Evolutionary conservation across 2,888 invertebrate species (phyloP).

Genomic region (Phrixothrix hirtus): DNA sequence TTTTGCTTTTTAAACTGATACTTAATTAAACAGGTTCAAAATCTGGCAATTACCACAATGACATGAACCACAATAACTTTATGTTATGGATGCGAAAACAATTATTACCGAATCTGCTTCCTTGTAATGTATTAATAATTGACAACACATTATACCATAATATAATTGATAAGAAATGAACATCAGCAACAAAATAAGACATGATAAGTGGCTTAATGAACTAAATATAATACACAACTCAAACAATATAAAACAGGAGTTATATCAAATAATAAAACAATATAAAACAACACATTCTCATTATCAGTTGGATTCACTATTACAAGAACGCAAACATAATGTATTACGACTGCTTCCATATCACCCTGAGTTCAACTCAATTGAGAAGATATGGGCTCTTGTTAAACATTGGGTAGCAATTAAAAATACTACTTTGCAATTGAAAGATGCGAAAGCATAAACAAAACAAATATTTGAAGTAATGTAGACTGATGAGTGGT

Average conservation of each 20-base stretch:
- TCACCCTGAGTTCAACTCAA: slow-evolving; percentile 22
- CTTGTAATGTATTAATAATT: no score
- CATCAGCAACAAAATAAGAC: slow-evolving; percentile 13
- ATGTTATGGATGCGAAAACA: no score
- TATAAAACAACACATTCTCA: slow-evolving; percentile 5
- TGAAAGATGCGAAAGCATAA: slow-evolving; percentile 10
- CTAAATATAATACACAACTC: slow-evolving; percentile 7
- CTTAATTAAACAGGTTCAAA: no score
- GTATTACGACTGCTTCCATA: slow-evolving; percentile 23
- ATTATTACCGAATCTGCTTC: no score
- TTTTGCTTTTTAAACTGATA: no score
- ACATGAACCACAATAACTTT: no score
- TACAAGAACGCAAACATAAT: slow-evolving; percentile 8
- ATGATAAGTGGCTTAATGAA: slow-evolving; percentile 19
- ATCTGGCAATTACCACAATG: no score
- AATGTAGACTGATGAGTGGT: no score
- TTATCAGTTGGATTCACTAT: slow-evolving; percentile 13
- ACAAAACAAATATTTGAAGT: slow-evolving; percentile 9
- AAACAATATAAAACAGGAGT: slow-evolving; percentile 6
- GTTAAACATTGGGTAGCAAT: slow-evolving; percentile 19
- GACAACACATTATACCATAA: no score
- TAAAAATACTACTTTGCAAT: slow-evolving; percentile 11
- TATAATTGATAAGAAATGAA: no score
- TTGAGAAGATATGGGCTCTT: slow-evolving; percentile 24
- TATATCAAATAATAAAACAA: slow-evolving; percentile 12